A percentile compares a stretch with the other conserved stretches of the same genome.
phyloP scores from a whole-genome alignment of 2,888 invertebrate genomes.

The Polyommatus icarus region DNA sequence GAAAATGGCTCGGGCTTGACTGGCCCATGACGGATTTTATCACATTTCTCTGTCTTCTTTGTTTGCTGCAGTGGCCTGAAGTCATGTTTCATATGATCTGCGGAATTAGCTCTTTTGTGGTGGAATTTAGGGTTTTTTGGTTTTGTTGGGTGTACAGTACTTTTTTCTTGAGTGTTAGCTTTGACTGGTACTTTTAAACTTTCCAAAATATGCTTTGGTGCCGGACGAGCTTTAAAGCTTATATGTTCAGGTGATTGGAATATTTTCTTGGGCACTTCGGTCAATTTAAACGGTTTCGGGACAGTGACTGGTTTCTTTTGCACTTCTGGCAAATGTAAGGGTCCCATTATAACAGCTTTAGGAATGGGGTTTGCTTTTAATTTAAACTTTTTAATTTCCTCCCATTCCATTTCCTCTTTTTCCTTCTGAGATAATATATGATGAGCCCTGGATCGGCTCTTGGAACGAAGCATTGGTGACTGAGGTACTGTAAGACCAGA shows the following conservation, averaged over 20 bases:
- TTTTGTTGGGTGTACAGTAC: slow-evolving; percentile 51
- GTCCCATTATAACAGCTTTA: slow-evolving; percentile 78
- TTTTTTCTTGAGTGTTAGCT: slow-evolving; percentile 36
- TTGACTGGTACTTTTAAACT: slow-evolving; percentile 65
- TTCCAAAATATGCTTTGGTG: slow-evolving; percentile 78
- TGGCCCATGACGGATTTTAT: slow-evolving; percentile 55
- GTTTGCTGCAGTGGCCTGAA: slow-evolving; percentile 37
- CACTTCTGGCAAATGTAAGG: slow-evolving; percentile 71
- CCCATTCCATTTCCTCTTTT: slow-evolving; percentile 81
- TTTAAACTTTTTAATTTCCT: slow-evolving; percentile 83
- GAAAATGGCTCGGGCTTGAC: slow-evolving; percentile 81
- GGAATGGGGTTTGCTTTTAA: slow-evolving; percentile 85
- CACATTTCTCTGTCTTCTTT: slow-evolving; percentile 44
- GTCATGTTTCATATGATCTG: slow-evolving; percentile 48
- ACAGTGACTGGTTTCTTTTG: slow-evolving; percentile 79
- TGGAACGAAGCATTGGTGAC: slow-evolving; percentile 78
- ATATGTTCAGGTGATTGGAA: slow-evolving; percentile 49
- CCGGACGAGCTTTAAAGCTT: slow-evolving; percentile 82
- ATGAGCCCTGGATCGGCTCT: slow-evolving; percentile 75
- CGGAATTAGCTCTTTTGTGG: slow-evolving; percentile 56
- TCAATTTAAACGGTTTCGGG: slow-evolving; percentile 84
- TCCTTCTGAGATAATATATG: slow-evolving; percentile 81
- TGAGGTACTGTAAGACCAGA: slow-evolving; percentile 70
- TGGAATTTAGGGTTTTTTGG: slow-evolving; percentile 64
- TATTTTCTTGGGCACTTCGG: slow-evolving; percentile 74